Evolutionary conservation across 2,797 vertebrate species (phyloP), one percentile per base, ranked within the genome.

Genomic region (Manis pentadactyla): DNA sequence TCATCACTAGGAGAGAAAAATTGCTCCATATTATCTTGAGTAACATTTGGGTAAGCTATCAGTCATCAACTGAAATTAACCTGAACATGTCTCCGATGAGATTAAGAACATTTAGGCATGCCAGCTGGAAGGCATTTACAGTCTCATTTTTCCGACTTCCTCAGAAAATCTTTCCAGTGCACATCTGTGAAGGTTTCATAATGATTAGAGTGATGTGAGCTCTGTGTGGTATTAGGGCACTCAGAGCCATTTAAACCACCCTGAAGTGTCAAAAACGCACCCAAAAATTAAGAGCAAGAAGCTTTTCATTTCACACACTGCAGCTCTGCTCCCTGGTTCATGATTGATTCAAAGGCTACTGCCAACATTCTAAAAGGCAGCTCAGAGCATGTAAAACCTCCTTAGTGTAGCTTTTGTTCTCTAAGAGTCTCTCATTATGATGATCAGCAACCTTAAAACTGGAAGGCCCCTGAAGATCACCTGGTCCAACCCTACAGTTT

Each of bases 101-200:
- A 96, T 42, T 88, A 96, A 97, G 97, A 97, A 79, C 89, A 82
- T 94, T 97, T 87, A 64, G 92, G 79, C 31, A 29, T 12, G 86
- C 95, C 98, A 98, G 97, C 98, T 98, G 98, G 96, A 97, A 97
- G 96, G 96, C 95, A 91, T 71, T 96, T 96, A 93, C 74, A 83
- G 92, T 91, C 97, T 93, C 94, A 92, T 97, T 98, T 97, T n/a
- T 89, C 94, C 84, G 66, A 1, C 84, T 90, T 95, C 78, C 95
- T 93, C 75, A 59, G 97, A 91, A 93, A 97, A 97, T 90, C 95
- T 88, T 97, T 88, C 51, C 96, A 53, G 11, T 1, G 77, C 95
- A 96, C 95, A 95, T 97, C 98, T 98, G 97, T 92, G 94, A n/a
- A 29, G 90, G 87, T 93, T 96, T 93, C 71, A 1, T 34, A 57